Evolutionary conservation across 1,140 invertebrate species (phyloP).

Genomic region (Drosophila lini): DNA sequence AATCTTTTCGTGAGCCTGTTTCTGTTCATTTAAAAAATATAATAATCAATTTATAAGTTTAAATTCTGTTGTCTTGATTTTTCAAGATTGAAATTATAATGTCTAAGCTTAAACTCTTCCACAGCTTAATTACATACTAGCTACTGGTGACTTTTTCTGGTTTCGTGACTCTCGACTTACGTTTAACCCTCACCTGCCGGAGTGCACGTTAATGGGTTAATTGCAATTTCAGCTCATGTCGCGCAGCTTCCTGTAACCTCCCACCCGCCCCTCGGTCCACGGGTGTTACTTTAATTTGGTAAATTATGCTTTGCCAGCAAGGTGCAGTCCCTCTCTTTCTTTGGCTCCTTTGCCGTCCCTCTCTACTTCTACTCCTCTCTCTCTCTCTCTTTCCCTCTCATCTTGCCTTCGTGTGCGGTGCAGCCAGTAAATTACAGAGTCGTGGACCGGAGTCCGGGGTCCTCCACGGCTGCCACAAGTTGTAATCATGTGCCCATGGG

Average conservation of each 20-base stretch:
- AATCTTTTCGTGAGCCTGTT: too few relatives aligned
- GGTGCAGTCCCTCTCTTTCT: constrained; percentile 39
- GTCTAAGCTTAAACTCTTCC: background rate
- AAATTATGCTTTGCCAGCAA: constrained; percentile 74
- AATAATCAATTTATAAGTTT: too few relatives aligned
- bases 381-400: background rate
- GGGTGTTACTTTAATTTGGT: constrained; percentile 73
- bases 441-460: constrained; percentile 35
- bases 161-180: constrained; percentile 11
- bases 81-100: background rate
- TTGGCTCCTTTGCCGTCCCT: constrained; percentile 7
- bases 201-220: constrained; percentile 61
- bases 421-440: constrained; percentile 58
- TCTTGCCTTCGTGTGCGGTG: constrained; percentile 29
- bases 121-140: background rate
- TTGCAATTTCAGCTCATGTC: constrained; percentile 68
- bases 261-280: background rate
- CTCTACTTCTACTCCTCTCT: background rate
- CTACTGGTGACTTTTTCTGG: constrained; percentile 4
- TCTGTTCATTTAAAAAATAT: too few relatives aligned
- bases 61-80: too few relatives aligned
- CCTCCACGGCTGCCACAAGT: constrained; percentile 65
- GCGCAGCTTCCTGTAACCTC: constrained; percentile 34
- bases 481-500: constrained; percentile 77
- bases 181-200: constrained; percentile 20